Evolutionary conservation across 23 tunicate species (phyloP).

Genomic region (Phallusia fumigata): DNA sequence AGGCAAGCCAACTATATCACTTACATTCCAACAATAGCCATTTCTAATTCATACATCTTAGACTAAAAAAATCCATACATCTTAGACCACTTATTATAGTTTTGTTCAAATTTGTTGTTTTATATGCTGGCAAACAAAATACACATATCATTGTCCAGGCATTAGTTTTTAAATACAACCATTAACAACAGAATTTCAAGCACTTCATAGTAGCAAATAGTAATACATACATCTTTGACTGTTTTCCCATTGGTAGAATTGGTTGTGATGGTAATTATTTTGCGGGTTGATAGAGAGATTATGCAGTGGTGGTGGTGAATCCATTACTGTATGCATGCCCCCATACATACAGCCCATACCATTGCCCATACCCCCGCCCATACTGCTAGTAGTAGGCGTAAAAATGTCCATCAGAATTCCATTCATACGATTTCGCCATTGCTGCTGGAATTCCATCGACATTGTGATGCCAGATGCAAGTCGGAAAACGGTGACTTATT

Average conservation of each 20-base stretch:
- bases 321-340: slow-evolving; percentile 23
- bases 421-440: slow-evolving; percentile 77
- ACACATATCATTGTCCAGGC: no score
- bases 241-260: slow-evolving; percentile 71
- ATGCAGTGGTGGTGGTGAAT: slow-evolving; percentile 53
- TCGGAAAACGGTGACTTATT: no score
- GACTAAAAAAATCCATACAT: no score
- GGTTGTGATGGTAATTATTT: slow-evolving; percentile 23
- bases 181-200: no score
- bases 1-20: no score
- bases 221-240: slow-evolving; percentile 63
- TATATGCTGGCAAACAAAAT: no score
- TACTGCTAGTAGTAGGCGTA: slow-evolving; percentile 20
- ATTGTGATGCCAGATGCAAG: background rate
- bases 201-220: no score
- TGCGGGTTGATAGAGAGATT: slow-evolving; percentile 38
- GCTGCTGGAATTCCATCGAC: slow-evolving; percentile 77
- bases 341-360: slow-evolving; percentile 8
- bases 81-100: no score
- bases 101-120: no score
- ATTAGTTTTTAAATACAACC: no score
- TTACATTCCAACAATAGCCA: no score
- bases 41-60: no score
- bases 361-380: background rate
- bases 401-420: slow-evolving; percentile 64